These are phyloP conservation scores for Drosophila pruinosa DNA, from an alignment of 1,140 invertebrate genomes.

Conservation along the genomic window DNA sequence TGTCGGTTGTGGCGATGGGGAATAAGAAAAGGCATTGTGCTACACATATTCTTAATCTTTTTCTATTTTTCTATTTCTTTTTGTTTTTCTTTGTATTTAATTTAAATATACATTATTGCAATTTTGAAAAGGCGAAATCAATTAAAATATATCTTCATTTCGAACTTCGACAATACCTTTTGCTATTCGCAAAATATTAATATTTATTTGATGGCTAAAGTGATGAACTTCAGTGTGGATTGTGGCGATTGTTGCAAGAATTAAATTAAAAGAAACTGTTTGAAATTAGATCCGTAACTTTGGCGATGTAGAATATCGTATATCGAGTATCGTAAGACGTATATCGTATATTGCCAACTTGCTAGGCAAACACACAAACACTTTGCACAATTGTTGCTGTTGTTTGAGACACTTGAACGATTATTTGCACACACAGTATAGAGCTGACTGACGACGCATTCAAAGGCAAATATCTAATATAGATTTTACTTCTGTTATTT, in stretches of 20 bases:
- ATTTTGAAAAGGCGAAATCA: conserved; percentile 17
- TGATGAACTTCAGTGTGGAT: conserved; percentile 17
- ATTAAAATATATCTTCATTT: conserved; percentile 7
- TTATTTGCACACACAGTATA: conserved; percentile 5
- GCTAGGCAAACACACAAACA: conserved; percentile 19
- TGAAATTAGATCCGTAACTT: conserved; percentile 70
- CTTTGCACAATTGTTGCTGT: conserved; percentile 51
- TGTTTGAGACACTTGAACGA: conserved; percentile 23
- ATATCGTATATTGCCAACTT: conserved; percentile 4
- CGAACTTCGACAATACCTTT: conserved; percentile 60
- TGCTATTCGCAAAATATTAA: conserved; percentile 57
- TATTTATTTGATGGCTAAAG: not conserved
- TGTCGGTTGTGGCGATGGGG: conserved; percentile 43
- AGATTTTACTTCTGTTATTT: conserved; percentile 8
- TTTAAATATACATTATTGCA: conserved; percentile 54
- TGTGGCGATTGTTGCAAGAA: conserved; percentile 24
- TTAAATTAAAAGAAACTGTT: conserved; percentile 53
- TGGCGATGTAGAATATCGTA: conserved; percentile 38
- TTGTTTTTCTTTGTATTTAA: not conserved
- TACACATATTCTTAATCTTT: conserved; percentile 29
- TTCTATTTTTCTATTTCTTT: conserved; percentile 4
- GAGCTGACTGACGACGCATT: conserved; percentile 10
- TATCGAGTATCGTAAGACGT: not conserved
- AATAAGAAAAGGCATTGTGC: conserved; percentile 76
- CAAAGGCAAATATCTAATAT: conserved; percentile 21